phyloP scores from a whole-genome alignment of 1,140 invertebrate species.

The Paraescarpia echinospica region DNA sequence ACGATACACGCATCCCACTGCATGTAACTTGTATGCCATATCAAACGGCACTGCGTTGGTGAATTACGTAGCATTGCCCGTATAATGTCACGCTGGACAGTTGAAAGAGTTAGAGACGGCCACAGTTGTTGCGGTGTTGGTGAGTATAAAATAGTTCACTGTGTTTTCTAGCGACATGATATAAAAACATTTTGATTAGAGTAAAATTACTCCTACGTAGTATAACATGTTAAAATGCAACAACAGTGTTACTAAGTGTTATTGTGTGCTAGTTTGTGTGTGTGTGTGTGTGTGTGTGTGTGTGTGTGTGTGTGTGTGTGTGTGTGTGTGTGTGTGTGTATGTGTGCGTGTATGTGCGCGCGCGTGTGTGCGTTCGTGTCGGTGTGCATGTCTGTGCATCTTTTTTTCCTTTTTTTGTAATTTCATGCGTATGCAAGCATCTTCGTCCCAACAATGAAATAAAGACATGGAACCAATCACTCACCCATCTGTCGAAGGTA shows the following conservation, averaged over 20 bases:
- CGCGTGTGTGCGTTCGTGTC: too few species aligned
- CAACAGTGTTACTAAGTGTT: too few species aligned
- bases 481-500: too few species aligned
- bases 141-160: neutral
- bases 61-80: neutral
- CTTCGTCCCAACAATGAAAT: too few species aligned
- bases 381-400: too few species aligned
- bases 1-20: neutral
- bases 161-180: neutral
- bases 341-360: too few species aligned
- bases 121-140: neutral
- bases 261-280: neutral
- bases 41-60: neutral
- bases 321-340: neutral
- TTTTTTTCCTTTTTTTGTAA: too few species aligned
- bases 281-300: slow-evolving; percentile 3
- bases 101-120: neutral
- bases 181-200: too few species aligned
- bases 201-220: too few species aligned
- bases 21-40: neutral
- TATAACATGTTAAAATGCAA: too few species aligned
- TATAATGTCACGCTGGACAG: neutral
- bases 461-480: too few species aligned
- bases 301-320: neutral
- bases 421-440: too few species aligned